These are phyloP conservation scores for Eleutherodactylus coqui DNA, from an alignment of 2,797 vertebrate genomes.

Conservation along the genomic window DNA sequence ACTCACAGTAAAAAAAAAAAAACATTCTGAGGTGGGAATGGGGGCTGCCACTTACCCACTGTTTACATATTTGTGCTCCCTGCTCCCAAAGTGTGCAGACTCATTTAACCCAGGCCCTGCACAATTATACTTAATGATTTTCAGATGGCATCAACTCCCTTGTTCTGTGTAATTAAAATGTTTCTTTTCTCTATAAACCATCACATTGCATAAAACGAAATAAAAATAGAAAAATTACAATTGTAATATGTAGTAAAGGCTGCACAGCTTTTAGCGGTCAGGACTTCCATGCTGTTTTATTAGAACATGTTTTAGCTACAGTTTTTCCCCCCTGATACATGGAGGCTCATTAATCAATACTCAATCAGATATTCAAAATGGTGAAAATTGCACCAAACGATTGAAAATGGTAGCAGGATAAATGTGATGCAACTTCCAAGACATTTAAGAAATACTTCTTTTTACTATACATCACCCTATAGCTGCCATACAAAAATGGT, in stretches of 20 bases:
- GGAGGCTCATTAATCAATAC: too few species aligned
- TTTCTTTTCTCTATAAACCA: slow-evolving; percentile 27
- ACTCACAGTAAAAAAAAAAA: slow-evolving; percentile 21
- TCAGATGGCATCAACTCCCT: slow-evolving; percentile 47
- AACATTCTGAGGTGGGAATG: slow-evolving; percentile 31
- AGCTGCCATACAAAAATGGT: too few species aligned
- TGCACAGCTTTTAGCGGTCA: not conserved
- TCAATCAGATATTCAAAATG: not conserved
- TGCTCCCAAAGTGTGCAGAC: slow-evolving; percentile 45
- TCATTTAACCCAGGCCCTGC: slow-evolving; percentile 37
- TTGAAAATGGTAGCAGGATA: too few species aligned
- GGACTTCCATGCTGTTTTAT: not conserved
- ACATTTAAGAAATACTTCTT: too few species aligned
- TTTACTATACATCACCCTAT: too few species aligned
- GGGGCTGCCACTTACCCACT: slow-evolving; percentile 50
- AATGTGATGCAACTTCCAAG: too few species aligned
- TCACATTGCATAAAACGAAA: slow-evolving; percentile 29
- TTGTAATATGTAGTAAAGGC: not conserved
- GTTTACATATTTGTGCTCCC: slow-evolving; percentile 41
- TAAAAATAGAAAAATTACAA: not conserved
- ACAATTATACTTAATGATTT: slow-evolving; percentile 57
- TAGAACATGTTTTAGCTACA: not conserved
- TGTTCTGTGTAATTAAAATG: slow-evolving; percentile 43
- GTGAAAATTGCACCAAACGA: too few species aligned
- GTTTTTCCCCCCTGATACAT: not conserved